Conservation (phyloP, 2,797 vertebrate genomes). For the Etheostoma nigrum region DNA sequence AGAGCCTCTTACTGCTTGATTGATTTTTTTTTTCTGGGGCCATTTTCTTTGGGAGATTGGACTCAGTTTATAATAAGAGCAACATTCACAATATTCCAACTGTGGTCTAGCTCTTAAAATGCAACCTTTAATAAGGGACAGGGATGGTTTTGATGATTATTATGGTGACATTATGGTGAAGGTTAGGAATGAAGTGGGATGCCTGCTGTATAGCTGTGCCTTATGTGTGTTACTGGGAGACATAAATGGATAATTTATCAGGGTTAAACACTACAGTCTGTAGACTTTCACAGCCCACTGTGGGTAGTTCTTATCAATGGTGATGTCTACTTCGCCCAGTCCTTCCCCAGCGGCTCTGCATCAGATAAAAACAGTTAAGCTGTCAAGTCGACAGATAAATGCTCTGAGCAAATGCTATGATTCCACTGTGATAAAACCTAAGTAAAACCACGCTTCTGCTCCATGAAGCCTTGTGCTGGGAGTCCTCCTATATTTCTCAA, state of each 20-base stretch:
- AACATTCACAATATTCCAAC: neutral
- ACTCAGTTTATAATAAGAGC: neutral
- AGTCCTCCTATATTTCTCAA: slow-evolving; percentile 36
- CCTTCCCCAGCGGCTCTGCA: slow-evolving; percentile 25
- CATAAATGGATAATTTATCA: slow-evolving; percentile 32
- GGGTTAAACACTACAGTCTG: slow-evolving; percentile 6
- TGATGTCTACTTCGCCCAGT: slow-evolving; percentile 21
- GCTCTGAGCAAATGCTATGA: slow-evolving; percentile 41
- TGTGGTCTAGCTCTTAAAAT: slow-evolving; percentile 14
- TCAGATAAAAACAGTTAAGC: slow-evolving; percentile 60
- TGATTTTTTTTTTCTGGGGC: neutral
- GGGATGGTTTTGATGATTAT: neutral
- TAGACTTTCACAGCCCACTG: slow-evolving; percentile 16
- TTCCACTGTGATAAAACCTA: slow-evolving; percentile 50
- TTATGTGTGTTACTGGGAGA: slow-evolving; percentile 1
- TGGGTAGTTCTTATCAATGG: slow-evolving; percentile 30
- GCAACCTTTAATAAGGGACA: slow-evolving; percentile 28
- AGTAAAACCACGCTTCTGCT: slow-evolving; percentile 60
- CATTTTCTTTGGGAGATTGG: neutral
- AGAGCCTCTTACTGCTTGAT: slow-evolving; percentile 16
- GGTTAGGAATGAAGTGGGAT: slow-evolving; percentile 11
- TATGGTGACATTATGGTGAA: slow-evolving; percentile 31
- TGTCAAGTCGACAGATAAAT: slow-evolving; percentile 54
- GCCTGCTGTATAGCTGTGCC: neutral
- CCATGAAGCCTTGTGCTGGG: slow-evolving; percentile 40